Percentiles rank a stretch among this genome's conserved stretches.
These are phyloP conservation scores for Hecatera dysodea DNA, from an alignment of 2,888 invertebrate species.

Conservation along the genomic window DNA sequence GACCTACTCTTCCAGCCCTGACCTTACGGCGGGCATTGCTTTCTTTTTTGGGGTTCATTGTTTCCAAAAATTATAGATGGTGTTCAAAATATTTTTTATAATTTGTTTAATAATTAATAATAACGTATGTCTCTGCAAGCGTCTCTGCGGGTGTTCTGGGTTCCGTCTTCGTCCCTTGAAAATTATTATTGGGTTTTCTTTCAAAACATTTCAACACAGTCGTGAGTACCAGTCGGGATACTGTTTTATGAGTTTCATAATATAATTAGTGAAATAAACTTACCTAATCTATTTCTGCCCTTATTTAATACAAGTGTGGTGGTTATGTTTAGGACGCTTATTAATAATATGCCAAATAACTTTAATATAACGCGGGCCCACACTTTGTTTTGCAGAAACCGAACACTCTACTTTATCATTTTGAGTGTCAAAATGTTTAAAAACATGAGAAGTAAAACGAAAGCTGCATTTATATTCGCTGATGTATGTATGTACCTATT, in stretches of 20 bases:
- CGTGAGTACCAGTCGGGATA: too few species aligned
- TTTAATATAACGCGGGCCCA: constrained; percentile 6
- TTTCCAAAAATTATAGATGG: constrained; percentile 50
- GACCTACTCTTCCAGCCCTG: constrained; percentile 82
- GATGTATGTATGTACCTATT: constrained; percentile 1
- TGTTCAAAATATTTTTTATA: constrained; percentile 8
- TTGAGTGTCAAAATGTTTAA: constrained; percentile 36
- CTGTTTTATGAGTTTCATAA: too few species aligned
- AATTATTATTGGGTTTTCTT: too few species aligned
- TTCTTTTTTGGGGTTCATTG: constrained; percentile 75
- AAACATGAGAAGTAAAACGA: constrained; percentile 27
- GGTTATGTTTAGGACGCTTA: too few species aligned
- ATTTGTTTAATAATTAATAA: too few species aligned
- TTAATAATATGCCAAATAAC: not conserved
- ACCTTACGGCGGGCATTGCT: constrained; percentile 77
- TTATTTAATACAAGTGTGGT: too few species aligned
- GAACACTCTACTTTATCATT: constrained; percentile 15
- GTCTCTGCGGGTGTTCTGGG: not conserved
- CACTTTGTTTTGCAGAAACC: not conserved
- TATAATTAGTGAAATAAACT: too few species aligned
- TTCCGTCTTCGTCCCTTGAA: too few species aligned
- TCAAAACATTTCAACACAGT: too few species aligned
- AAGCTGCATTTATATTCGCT: constrained; percentile 27
- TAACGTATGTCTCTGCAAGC: not conserved
- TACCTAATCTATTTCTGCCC: too few species aligned